Base-by-base conservation (phyloP, 2,888 invertebrate species). In the Lissocephala sabroskyi region DNA sequence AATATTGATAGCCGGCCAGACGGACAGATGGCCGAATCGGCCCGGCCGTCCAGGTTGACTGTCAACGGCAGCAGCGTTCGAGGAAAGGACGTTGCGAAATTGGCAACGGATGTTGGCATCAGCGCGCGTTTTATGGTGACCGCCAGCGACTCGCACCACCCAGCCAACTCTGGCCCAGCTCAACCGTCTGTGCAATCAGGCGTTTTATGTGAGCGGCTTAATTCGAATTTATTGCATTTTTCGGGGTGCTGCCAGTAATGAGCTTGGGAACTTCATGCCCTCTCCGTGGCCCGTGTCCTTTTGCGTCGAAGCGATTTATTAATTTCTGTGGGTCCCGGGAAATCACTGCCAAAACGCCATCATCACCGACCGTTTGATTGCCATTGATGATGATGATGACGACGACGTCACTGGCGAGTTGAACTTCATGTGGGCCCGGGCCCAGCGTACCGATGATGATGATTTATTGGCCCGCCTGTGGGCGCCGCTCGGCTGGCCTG, bases 161-260 rank as follows among this genome's bases (percentile, higher is more conserved):
- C 51, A 45, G 51, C 48, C 23, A 3, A 3, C 23, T 23, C 7
- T 35, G 14, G 35, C 16, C 14, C 10, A 16, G 16, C 32, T 19
- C 32, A 6, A 10, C 30, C 18, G 11, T 16, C 46, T 59, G 74
- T 66, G 74, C 74, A 74, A 66, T 74, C 74, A 74, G 66, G 74
- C 74, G 66, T 71, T 71, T 71, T 71, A 71, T 71, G 66, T 70
- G 70, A 70, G 66, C 65, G 73, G 73, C 73, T 68, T 68, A 68
- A 68, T 68, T 58, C 62, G 70, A 74, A 71, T 70, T 68, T 68
- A 68, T 68, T 68, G 68, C 68, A 68, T 37, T 36, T 39, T 49
- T 37, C 37, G 19, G 28, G 36, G 45, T 41, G 42, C 44, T 47
- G 33, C 37, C 42, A 51, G 52, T 67, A 70, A 68, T 68, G 67